Base-by-base conservation (phyloP, 2,888 invertebrate genomes). In the Xylocampa areola region DNA sequence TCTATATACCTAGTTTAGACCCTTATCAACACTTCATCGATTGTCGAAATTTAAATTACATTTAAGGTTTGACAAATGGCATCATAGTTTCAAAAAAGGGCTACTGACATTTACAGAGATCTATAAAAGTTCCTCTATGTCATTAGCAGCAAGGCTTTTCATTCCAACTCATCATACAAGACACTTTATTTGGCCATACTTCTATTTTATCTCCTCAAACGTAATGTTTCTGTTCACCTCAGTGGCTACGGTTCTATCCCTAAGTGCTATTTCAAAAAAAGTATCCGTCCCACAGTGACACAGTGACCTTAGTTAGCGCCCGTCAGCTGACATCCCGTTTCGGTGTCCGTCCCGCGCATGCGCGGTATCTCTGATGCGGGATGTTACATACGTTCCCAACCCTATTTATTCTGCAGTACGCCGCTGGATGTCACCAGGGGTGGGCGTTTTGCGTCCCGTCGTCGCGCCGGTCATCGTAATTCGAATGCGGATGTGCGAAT, bases 311-410 rank as follows among this genome's bases (percentile, higher is more conserved):
- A 89, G 84, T 84, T 81, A 75, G 80, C 81, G 79, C 68, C 83
- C 82, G 84, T 88, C 92, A 92, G 92, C 91, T 91, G 91, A 90
- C 84, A 80, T 84, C 85, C 81, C 79, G 79, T 81, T 76, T 82
- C 63, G 68, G 79, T 73, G 64, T 62, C 43, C 52, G 54, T 55
- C 37, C 59, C 65, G 68, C 90, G 91, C 91, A 79, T 84, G 92
- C 92, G 92, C 75, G 54, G 16, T 60, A 35, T 29, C 51, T 52
- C 49, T 80, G 82, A 85, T 89, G 91, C 89, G 87, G 89, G 88
- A 87, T 86, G 81, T 76, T 75, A 81, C 77, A 80, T 77, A 76
- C 77, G 79, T 80, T 79, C 70, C 76, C 76, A 72, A 69, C 78
- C 74, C 75, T 71, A 76, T 68, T 76, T 80, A 77, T 81, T 81